Base-by-base conservation (phyloP, 2,113 vertebrate species). In the Bucco capensis region DNA sequence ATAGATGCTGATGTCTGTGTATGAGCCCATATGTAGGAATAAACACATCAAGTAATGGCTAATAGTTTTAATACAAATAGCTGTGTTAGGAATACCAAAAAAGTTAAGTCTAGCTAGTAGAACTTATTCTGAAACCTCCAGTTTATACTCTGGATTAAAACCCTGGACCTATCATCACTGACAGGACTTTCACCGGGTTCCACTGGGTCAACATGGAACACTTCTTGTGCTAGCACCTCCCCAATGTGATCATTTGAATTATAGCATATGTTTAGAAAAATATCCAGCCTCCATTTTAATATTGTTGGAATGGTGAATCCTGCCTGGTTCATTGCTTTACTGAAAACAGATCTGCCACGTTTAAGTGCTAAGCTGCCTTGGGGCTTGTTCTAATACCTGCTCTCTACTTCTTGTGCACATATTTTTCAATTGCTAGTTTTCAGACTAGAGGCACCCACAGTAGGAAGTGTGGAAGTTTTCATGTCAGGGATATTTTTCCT, bases 351-450 rank as follows among this genome's bases (percentile, higher is more conserved):
- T 69, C 81, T 82, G 81, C 74, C 90, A 51, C 81, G 25, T 70
- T 85, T 51, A 89, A 95, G 89, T 50, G 53, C 70, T 90, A 69
- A 79, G 46, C 58, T 92, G 96, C 90, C 88, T 77, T 73, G 66
- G 58, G 93, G 94, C 83, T 75, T 92, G 37, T 92, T 96, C 44
- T 42, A 93, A 95, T 95, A 94, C 86, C 92, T 95, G 81, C n/a
- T 82, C 70, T 86, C 66, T 82, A 10, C 62, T 93, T 75, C 75
- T 89, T 62, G 42, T 31, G 62, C 70, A 66, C 83, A 19, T 81
- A 75, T 75, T 94, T 94, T 72, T 92, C 42, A 73, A 46, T 92
- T 66, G 35, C 71, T 76, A 22, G 4, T 50, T 90, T 88, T 86
- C 60, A 60, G 38, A 12, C 51, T 40, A 24, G 42, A 89, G 75